phyloP scores from a whole-genome alignment of 2,888 invertebrate genomes.

The Sesia apiformis region DNA sequence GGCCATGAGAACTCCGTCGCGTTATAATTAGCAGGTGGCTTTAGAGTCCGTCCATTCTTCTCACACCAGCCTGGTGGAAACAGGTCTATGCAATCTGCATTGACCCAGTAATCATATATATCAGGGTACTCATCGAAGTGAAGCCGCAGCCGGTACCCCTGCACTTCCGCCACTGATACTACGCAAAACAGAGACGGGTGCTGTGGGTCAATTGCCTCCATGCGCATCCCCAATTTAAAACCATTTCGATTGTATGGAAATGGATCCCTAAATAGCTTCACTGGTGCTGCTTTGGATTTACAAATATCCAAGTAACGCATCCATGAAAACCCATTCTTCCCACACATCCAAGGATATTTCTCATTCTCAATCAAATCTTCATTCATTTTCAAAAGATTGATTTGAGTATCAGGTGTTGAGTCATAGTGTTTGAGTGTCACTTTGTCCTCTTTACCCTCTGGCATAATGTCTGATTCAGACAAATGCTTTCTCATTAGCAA shows the following conservation, averaged over 20 bases:
- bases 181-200: constrained; percentile 93
- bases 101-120: constrained; percentile 94
- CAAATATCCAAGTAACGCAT: constrained; percentile 82
- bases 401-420: constrained; percentile 31
- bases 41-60: constrained; percentile 83
- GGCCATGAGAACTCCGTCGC: constrained; percentile 85
- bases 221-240: constrained; percentile 89
- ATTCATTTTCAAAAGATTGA: constrained; percentile 34
- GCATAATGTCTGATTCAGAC: constrained; percentile 36
- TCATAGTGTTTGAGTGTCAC: constrained; percentile 34
- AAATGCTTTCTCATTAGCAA: constrained; percentile 51
- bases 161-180: constrained; percentile 86
- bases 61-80: constrained; percentile 97
- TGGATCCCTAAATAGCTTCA: constrained; percentile 84
- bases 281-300: constrained; percentile 83
- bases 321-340: constrained; percentile 85
- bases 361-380: constrained; percentile 50
- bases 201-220: constrained; percentile 95
- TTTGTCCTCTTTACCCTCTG: constrained; percentile 38
- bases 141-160: constrained; percentile 87
- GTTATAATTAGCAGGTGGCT: constrained; percentile 83
- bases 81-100: constrained; percentile 92
- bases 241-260: constrained; percentile 85
- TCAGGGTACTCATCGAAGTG: constrained; percentile 95
- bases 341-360: constrained; percentile 80